Conservation (phyloP, 2,113 vertebrate species). For the Telmatochromis sp. region DNA sequence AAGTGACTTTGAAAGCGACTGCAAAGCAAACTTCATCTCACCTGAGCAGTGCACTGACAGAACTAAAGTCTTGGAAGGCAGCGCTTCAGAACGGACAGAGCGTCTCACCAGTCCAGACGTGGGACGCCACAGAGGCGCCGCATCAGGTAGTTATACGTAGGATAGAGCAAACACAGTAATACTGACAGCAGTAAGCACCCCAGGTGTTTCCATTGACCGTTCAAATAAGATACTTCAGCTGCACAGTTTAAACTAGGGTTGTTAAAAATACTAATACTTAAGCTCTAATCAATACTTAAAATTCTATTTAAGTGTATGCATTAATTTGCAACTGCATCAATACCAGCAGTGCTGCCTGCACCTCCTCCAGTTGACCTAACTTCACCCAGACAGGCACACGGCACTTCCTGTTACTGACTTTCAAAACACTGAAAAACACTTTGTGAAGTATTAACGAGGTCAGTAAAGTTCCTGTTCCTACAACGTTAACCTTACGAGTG, state of each 20-base stretch:
- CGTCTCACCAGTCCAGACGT: background rate
- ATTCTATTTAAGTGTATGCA: background rate
- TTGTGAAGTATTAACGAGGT: background rate
- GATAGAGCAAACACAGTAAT: background rate
- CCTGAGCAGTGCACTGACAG: background rate
- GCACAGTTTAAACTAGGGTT: background rate
- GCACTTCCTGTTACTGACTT: background rate
- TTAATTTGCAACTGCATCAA: background rate
- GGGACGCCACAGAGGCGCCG: background rate
- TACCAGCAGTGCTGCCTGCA: background rate
- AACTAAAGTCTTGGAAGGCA: background rate
- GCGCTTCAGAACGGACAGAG: background rate
- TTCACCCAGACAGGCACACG: background rate
- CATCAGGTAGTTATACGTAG: constrained; percentile 5
- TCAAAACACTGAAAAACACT: background rate
- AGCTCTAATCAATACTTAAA: background rate
- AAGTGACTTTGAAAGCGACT: background rate
- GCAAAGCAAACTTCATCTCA: background rate
- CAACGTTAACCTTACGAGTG: background rate
- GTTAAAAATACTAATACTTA: background rate
- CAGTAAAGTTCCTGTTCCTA: background rate
- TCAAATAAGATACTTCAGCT: background rate
- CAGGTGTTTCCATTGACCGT: background rate
- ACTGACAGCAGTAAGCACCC: background rate
- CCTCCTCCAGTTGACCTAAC: background rate